Conservation (phyloP, 2,113 vertebrate species). For the Labrus mixtus region DNA sequence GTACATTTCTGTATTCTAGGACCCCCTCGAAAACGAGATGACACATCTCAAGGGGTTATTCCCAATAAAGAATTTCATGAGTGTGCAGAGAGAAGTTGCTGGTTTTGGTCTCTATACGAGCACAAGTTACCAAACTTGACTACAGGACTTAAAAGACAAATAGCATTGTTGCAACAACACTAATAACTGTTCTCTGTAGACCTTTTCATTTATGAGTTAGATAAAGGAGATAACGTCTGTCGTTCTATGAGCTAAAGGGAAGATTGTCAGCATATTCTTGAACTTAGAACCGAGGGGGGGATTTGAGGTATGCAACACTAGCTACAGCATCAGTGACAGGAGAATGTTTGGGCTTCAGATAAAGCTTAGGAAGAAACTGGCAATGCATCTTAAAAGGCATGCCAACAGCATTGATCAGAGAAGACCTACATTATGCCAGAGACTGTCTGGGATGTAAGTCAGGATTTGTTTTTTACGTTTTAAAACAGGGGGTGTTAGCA, state of each 20-base stretch:
- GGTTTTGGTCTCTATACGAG: neutral
- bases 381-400: slow-evolving; percentile 69
- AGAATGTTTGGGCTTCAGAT: slow-evolving; percentile 71
- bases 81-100: too few relatives aligned
- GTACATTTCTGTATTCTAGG: too few relatives aligned
- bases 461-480: slow-evolving; percentile 48
- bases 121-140: neutral
- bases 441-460: slow-evolving; percentile 38
- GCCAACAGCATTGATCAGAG: slow-evolving; percentile 70
- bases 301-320: slow-evolving; percentile 49
- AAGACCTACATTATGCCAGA: slow-evolving; percentile 46
- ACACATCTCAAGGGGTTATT: too few relatives aligned
- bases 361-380: slow-evolving; percentile 68
- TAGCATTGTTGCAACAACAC: neutral
- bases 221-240: neutral
- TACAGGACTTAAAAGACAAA: too few relatives aligned
- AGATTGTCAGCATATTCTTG: too few relatives aligned
- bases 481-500: slow-evolving; percentile 15
- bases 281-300: neutral
- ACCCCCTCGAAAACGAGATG: too few relatives aligned
- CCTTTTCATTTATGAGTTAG: neutral
- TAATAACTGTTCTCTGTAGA: neutral
- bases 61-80: too few relatives aligned
- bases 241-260: neutral
- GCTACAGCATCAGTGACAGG: slow-evolving; percentile 65